Evolutionary conservation across 1,140 invertebrate genomes (phyloP).

Genomic region (Drosophila kanapiae): DNA sequence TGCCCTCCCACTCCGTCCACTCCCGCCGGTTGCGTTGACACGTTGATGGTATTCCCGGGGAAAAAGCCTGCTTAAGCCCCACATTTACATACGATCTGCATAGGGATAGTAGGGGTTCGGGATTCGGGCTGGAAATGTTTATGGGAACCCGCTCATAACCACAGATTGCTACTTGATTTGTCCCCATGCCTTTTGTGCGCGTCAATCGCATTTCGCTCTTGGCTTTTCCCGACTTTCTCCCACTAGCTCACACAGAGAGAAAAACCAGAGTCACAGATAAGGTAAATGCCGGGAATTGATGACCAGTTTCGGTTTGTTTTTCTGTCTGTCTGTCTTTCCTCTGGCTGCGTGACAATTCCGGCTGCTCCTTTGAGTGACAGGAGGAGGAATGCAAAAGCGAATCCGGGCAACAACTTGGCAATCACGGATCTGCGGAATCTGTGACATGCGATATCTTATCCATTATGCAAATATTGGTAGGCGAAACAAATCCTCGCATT

Average conservation of each 20-base stretch:
- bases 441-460: constrained; percentile 79
- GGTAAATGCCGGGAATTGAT: neutral
- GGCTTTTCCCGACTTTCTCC: constrained; percentile 26
- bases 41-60: constrained; percentile 19
- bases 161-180: constrained; percentile 72
- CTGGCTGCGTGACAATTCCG: constrained; percentile 28
- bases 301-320: constrained; percentile 1
- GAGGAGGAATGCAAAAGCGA: constrained; percentile 22
- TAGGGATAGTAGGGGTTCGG: constrained; percentile 32
- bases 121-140: constrained; percentile 10
- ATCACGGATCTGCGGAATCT: constrained; percentile 36
- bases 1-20: neutral
- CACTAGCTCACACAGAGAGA: neutral
- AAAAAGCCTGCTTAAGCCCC: constrained; percentile 61
- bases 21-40: neutral
- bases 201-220: constrained; percentile 40
- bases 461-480: constrained; percentile 81
- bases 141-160: constrained; percentile 64
- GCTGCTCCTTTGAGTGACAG: constrained; percentile 29
- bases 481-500: constrained; percentile 64
- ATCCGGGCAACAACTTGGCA: neutral
- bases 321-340: neutral
- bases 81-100: constrained; percentile 62
- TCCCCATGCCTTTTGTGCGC: constrained; percentile 40
- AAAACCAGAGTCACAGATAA: neutral